Evolutionary conservation across 2,797 vertebrate genomes (phyloP), one percentile per base, ranked within the genome.

Genomic region (Arvicola amphibius): DNA sequence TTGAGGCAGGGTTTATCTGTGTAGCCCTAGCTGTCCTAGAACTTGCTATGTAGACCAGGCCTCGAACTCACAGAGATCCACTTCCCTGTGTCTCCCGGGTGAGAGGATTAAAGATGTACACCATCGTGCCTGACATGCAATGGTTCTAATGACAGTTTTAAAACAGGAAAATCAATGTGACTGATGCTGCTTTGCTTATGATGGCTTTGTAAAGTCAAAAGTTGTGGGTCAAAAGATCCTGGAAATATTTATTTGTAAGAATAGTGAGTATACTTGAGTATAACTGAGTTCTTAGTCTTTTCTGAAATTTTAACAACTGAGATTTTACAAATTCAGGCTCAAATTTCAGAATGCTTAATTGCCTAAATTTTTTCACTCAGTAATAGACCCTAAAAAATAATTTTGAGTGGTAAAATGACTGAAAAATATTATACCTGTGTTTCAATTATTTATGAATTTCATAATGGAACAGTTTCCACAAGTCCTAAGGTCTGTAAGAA

Each of bases 401-500:
- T 27, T 48, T n/a, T 84, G 21, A 92, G 59, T 88, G 32, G 56
- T 23, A 95, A 5, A 21, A 88, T 69, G 37, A 93, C 34, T 86
- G 48, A 61, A 93, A 95, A 93, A 29, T 4, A 61, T 79, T 77
- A 13, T 5, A 43, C 9, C 19, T 83, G 9, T 40, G 1, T 84
- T 93, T 96, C 16, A 77, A 53, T 87, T 92, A 73, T 71, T 53
- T 17, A 6, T 59, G 5, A 69, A 0, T 92, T 92, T 84, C 29
- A 92, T 92, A 96, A 78, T 9, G 65, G 71, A 94, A 83, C 21
- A 94, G 11, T 46, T 59, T 16, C 90, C 9, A 46, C 23, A 88
- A 19, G 51, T 40, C 16, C 48, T 56, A 40, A 19, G 34, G n/a
- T 37, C 85, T 21, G 40, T 21, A 69, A 63, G n/a, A 46, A 53